phyloP scores from a whole-genome alignment of 2,113 vertebrate species.

The Plectropomus leopardus region DNA sequence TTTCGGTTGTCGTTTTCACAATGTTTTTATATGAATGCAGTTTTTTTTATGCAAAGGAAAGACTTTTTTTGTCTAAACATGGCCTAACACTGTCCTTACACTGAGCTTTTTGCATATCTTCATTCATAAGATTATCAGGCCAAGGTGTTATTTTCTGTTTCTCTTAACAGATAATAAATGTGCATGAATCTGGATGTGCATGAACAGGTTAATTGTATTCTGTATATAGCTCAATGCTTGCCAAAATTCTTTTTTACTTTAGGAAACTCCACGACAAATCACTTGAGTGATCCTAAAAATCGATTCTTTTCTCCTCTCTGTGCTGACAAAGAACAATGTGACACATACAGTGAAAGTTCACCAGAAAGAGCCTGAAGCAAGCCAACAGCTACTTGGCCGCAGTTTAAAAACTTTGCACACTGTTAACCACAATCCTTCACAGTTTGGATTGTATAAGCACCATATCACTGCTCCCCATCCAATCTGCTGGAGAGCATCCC shows the following conservation, averaged over 20 bases:
- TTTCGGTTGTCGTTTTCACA: no score
- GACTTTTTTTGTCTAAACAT: no score
- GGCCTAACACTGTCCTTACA: no score
- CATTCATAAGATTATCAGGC: no score
- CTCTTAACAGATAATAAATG: neutral
- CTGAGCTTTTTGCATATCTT: no score
- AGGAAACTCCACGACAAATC: neutral
- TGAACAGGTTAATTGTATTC: neutral
- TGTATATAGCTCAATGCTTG: neutral
- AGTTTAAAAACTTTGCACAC: constrained; percentile 17
- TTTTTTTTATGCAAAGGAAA: no score
- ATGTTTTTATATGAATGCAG: no score
- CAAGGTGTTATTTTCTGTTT: neutral
- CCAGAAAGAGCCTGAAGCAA: neutral
- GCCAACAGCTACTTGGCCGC: constrained; percentile 18
- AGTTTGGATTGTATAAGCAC: constrained; percentile 6
- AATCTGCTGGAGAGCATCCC: constrained; percentile 51
- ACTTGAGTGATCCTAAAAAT: neutral
- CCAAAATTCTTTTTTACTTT: neutral
- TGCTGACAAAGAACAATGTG: constrained; percentile 25
- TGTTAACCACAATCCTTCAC: constrained; percentile 15
- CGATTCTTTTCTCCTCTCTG: neutral
- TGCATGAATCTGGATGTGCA: neutral
- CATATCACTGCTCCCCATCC: constrained; percentile 28
- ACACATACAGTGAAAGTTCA: neutral